Evolutionary conservation across 2,797 vertebrate genomes (phyloP).

Genomic region (Caiman crocodilus): DNA sequence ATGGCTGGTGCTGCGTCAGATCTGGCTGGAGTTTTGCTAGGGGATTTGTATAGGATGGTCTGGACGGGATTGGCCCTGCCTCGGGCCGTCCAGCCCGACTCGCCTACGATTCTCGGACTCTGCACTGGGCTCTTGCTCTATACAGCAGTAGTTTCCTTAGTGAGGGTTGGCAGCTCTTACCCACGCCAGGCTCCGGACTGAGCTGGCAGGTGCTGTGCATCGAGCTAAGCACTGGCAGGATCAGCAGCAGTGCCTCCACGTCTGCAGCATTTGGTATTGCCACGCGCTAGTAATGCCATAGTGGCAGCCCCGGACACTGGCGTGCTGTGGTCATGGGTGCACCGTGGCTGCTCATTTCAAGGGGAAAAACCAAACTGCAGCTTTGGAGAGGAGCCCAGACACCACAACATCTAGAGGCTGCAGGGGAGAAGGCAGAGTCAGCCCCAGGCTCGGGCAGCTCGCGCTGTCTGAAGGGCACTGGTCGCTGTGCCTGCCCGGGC

Average conservation of each 20-base stretch:
- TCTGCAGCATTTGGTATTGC: background rate
- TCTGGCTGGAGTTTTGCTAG: accelerated
- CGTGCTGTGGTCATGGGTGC: background rate
- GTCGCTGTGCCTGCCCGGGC: no score
- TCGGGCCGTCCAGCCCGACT: no score
- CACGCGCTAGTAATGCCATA: no score
- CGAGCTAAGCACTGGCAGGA: background rate
- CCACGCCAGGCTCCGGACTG: background rate
- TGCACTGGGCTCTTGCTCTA: no score
- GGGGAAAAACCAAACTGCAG: background rate
- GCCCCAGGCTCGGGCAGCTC: no score
- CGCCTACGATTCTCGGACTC: no score
- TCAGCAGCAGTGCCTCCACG: background rate
- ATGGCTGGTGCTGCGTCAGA: background rate
- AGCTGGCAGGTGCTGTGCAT: background rate
- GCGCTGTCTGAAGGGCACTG: no score
- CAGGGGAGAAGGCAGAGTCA: background rate
- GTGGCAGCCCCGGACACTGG: background rate
- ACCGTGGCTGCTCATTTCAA: no score
- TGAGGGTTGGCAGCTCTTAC: background rate
- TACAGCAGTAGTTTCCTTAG: no score
- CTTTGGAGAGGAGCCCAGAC: background rate
- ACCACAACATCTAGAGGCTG: background rate
- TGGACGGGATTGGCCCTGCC: no score
- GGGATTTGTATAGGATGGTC: background rate